Evolutionary conservation across 2,113 vertebrate genomes (phyloP).

Genomic region (Scytalopus superciliaris): DNA sequence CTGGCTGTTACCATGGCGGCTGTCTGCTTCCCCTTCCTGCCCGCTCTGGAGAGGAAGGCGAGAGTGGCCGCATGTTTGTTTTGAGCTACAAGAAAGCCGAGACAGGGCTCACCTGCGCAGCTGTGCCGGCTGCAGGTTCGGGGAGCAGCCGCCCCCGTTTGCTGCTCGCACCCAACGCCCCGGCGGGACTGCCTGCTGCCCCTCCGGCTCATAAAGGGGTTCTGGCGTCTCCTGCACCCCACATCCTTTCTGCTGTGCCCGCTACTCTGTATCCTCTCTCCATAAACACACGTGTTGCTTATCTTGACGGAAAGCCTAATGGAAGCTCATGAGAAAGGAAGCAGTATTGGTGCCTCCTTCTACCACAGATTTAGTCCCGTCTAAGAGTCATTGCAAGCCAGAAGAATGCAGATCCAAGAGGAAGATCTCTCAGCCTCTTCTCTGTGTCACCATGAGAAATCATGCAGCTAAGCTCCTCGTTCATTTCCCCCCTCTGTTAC

Average conservation of each 20-base stretch:
- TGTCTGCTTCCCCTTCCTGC: constrained; percentile 53
- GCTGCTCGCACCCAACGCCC: rapidly evolving
- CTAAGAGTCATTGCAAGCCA: not conserved
- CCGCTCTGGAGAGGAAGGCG: not conserved
- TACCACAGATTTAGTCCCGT: not conserved
- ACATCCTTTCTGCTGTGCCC: not conserved
- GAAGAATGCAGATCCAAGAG: not conserved
- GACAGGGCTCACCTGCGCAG: constrained; percentile 28
- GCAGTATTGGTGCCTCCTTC: not conserved
- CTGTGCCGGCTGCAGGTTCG: not conserved
- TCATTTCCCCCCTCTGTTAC: not conserved
- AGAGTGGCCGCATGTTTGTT: constrained; percentile 31
- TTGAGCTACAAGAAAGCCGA: not conserved
- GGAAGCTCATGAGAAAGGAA: not conserved
- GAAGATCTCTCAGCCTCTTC: not conserved
- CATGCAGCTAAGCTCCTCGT: not conserved
- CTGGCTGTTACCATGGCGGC: constrained; percentile 29
- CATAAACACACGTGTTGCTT: not conserved
- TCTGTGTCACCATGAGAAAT: not conserved
- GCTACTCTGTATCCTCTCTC: not conserved
- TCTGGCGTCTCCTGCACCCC: not conserved
- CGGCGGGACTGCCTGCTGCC: not conserved
- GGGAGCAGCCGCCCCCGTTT: not conserved
- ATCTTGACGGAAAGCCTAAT: not conserved
- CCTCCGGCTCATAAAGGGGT: rapidly evolving